These are phyloP conservation scores for Vollenhovia emeryi DNA, from an alignment of 1,140 invertebrate species.

Conservation along the genomic window DNA sequence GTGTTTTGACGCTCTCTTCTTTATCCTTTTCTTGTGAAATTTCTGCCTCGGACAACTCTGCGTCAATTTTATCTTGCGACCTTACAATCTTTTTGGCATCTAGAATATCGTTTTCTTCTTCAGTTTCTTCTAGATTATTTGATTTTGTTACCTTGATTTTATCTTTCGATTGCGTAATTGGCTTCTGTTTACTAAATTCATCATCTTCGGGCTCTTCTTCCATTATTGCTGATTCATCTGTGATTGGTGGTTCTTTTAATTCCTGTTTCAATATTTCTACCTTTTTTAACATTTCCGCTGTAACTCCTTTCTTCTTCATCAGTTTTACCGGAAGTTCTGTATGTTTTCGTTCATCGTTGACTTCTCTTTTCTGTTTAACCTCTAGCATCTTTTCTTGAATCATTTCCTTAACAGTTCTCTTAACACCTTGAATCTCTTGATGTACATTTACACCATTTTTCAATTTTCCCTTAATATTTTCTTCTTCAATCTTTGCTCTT, in stretches of 20 bases:
- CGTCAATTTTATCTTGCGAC: background rate
- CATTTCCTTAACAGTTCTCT: conserved; percentile 80
- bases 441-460: conserved; percentile 43
- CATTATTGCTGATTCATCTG: conserved; percentile 32
- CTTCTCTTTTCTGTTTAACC: conserved; percentile 70
- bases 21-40: background rate
- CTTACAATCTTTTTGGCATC: background rate
- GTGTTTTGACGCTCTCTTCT: conserved; percentile 13
- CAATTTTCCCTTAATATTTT: conserved; percentile 27
- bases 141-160: background rate
- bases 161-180: background rate
- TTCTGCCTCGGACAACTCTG: conserved; percentile 25
- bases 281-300: conserved; percentile 60
- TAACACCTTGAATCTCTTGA: conserved; percentile 73
- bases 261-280: conserved; percentile 64
- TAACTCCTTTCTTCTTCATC: conserved; percentile 46
- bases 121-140: background rate
- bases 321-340: conserved; percentile 61
- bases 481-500: conserved; percentile 10
- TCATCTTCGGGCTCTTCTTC: conserved; percentile 50
- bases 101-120: background rate
- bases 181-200: conserved; percentile 18
- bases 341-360: conserved; percentile 52
- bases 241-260: conserved; percentile 46
- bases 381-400: conserved; percentile 81